Evolutionary conservation across 2,113 vertebrate species (phyloP).

Genomic region (Protobothrops mucrosquamatus): DNA sequence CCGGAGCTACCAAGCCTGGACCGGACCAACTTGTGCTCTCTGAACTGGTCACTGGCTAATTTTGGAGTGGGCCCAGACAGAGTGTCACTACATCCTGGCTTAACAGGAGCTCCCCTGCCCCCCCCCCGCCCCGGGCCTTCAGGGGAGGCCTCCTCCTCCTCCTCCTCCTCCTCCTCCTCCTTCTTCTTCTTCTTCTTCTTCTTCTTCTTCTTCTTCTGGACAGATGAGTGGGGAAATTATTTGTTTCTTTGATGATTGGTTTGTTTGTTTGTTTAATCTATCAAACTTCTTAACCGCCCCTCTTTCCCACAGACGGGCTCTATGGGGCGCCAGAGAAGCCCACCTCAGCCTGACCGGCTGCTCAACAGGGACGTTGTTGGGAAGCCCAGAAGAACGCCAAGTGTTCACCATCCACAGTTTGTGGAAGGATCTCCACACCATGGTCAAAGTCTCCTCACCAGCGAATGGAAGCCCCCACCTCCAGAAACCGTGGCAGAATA

Average conservation of each 20-base stretch:
- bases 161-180: no score
- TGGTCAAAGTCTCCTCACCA: neutral
- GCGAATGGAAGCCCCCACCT: neutral
- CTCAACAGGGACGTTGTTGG: neutral
- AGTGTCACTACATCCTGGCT: neutral
- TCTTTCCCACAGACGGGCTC: neutral
- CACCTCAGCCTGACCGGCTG: neutral
- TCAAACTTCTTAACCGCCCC: neutral
- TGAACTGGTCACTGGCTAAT: neutral
- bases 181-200: neutral
- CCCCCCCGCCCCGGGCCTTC: neutral
- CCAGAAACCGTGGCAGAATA: neutral
- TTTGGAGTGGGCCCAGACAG: neutral
- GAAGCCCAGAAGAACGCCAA: neutral
- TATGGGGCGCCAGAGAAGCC: neutral
- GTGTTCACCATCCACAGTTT: fast-evolving
- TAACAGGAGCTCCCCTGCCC: neutral
- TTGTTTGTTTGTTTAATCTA: neutral
- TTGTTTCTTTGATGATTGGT: neutral
- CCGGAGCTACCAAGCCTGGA: neutral
- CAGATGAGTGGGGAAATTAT: neutral
- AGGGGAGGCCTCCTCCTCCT: no score
- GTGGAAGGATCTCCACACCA: neutral
- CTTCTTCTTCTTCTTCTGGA: neutral
- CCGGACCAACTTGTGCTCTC: neutral